Conservation (phyloP, 2,888 invertebrate species). For the Drosophila pegasa region DNA sequence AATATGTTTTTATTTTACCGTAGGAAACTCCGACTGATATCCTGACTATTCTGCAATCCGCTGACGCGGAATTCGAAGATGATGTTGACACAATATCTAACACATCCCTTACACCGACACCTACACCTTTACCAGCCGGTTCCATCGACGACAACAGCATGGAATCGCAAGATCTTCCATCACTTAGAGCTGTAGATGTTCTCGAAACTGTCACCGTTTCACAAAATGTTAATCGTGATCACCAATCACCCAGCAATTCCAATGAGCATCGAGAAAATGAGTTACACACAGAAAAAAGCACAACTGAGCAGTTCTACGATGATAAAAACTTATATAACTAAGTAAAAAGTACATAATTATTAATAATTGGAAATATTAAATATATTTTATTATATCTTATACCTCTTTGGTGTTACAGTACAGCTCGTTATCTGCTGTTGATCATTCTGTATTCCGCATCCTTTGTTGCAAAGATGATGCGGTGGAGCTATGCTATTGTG, state of each 20-base stretch:
- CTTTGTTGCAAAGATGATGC: conserved; percentile 12
- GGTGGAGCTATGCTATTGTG: conserved; percentile 15
- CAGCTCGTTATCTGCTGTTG: not conserved
- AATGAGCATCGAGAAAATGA: conserved; percentile 22
- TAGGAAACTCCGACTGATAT: conserved; percentile 84
- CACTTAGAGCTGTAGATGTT: conserved; percentile 17
- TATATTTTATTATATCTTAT: not conserved
- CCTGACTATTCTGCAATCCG: conserved; percentile 77
- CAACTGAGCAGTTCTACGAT: conserved; percentile 26
- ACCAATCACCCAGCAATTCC: conserved; percentile 13
- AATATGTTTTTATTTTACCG: not conserved
- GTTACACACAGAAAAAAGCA: conserved; percentile 6
- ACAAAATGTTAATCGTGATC: conserved; percentile 17
- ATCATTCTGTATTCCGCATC: conserved; percentile 10
- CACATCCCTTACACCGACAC: conserved; percentile 73
- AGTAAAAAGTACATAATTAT: conserved; percentile 19
- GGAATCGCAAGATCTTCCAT: conserved; percentile 17
- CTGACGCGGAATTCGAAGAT: conserved; percentile 75
- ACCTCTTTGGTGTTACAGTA: conserved; percentile 6
- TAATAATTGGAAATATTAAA: not conserved
- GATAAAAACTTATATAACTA: conserved; percentile 35
- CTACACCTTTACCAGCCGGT: conserved; percentile 64
- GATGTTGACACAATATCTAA: conserved; percentile 78
- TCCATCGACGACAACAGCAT: conserved; percentile 13
- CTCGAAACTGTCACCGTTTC: conserved; percentile 22